Percentiles rank a stretch among this genome's conserved stretches.
These are phyloP conservation scores for Stratiomys singularior DNA, from an alignment of 2,888 invertebrate species.

Conservation along the genomic window DNA sequence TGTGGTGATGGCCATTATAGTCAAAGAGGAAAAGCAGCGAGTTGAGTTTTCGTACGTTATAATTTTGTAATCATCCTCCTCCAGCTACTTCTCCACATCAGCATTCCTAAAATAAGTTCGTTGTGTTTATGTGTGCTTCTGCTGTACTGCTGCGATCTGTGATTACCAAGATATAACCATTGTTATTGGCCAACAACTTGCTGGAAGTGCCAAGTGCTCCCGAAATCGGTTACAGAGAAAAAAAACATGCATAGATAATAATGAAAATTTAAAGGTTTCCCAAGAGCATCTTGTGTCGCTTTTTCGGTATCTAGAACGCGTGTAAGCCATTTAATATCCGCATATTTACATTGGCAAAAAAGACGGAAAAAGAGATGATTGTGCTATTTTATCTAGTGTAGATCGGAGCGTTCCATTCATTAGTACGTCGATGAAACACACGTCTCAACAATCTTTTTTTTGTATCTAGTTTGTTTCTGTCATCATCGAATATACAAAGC, in stretches of 20 bases:
- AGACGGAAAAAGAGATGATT: not conserved
- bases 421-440: not conserved
- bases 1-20: not conserved
- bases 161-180: not conserved
- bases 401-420: conserved; percentile 9
- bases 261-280: not conserved
- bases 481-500: not conserved
- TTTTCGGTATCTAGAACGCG: conserved; percentile 8
- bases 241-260: too few relatives aligned
- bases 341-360: not conserved
- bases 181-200: not conserved
- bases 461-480: too few relatives aligned
- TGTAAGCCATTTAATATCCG: not conserved
- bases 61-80: too few relatives aligned
- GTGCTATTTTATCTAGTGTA: conserved; percentile 15
- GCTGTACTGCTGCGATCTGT: not conserved
- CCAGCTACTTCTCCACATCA: too few relatives aligned
- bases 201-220: not conserved
- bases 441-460: too few relatives aligned
- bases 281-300: not conserved
- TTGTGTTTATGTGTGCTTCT: not conserved
- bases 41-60: too few relatives aligned
- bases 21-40: not conserved
- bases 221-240: not conserved
- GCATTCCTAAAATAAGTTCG: not conserved